Evolutionary conservation across 2,797 vertebrate species (phyloP), one percentile per base, ranked within the genome.

Genomic region (Oreonectes daqikongensis): DNA sequence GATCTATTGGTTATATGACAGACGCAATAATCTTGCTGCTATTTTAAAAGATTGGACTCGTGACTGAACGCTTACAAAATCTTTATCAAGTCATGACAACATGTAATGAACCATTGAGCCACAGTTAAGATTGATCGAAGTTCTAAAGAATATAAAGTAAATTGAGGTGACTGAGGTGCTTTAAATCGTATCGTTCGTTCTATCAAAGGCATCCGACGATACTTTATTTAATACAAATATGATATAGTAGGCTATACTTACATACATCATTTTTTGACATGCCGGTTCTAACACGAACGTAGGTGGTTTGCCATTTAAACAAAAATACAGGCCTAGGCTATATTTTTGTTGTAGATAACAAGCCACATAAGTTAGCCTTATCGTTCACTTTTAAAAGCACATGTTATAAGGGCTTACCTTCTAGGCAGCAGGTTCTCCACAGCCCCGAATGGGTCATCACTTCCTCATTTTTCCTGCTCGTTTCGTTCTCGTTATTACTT

Each of bases 401-500:
- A 35, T 24, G 42, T n/a, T 50, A 50, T 18, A 20, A 50, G 6
- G 22, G 28, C 88, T 89, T 95, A 98, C 97, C 97, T 97, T 98
- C 97, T 87, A 99, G 94, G 90, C 96, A 99, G 95, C 97, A 99
- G 92, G 97, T 99, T 87, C 96, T 92, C 97, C 96, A 99, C 82
- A 99, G 92, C 85, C 97, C 97, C 12, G 97, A 99, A 89, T 99
- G 97, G 93, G 97, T 99, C 96, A 99, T 96, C 89, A 99, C 97
- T 91, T 99, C 97, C 90, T 99, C 97, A 85, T 99, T 99, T 92
- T 99, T 99, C 89, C 95, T 93, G 91, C 94, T 97, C 77, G 97
- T 99, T 90, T 98, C 97, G 90, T 98, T 99, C 92, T 98, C 96
- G 87, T 91, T 90, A 89, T 91, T 92, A 91, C 90, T 94, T 91